Evolutionary conservation across 2,797 vertebrate species (phyloP), one percentile per base, ranked within the genome.

Genomic region (Coilia nasus): DNA sequence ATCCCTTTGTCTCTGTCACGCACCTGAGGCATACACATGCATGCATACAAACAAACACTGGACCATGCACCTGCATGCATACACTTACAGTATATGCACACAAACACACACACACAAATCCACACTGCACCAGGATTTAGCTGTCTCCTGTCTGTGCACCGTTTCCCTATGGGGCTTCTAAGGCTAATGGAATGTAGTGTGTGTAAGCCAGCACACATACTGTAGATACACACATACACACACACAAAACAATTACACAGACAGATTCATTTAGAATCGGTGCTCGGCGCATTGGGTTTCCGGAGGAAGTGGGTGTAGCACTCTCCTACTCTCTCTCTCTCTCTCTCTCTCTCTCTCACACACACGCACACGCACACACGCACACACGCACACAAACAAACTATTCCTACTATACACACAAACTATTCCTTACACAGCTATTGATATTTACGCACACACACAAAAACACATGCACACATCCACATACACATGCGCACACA

Each of bases 241-340:
- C 62, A 64, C 23, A 64, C 62, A 25, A 86, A 87, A 88, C 83
- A 85, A 88, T 3, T 7, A 54, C 88, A 67, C 87, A 82, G 88
- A 89, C 90, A 91, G 89, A 87, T 92, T 91, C 87, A 91, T 91
- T 90, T 90, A 92, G 90, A n/a, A n/a, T 85, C 50, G 62, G 82
- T 57, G 60, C 87, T 85, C 83, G 67, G 83, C 85, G 25, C 78
- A 2, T 14, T 25, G 7, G 10, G 23, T 31, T 67, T 25, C 25
- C 31, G 11, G 23, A 67, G 62, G 25, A 3, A 67, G 12, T 31
- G 12, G 62, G 62, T 67, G 25, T 28, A 67, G 62, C 25, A 28
- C 60, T 62, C 60, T 23, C 60, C n/a, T 1, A 6, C 2, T 11
- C 62, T n/a, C 59, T 62, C 5, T 62, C 56, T 59, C 56, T 41